Evolutionary conservation across 2,797 vertebrate genomes (phyloP).

Genomic region (Cichlasoma orientale): DNA sequence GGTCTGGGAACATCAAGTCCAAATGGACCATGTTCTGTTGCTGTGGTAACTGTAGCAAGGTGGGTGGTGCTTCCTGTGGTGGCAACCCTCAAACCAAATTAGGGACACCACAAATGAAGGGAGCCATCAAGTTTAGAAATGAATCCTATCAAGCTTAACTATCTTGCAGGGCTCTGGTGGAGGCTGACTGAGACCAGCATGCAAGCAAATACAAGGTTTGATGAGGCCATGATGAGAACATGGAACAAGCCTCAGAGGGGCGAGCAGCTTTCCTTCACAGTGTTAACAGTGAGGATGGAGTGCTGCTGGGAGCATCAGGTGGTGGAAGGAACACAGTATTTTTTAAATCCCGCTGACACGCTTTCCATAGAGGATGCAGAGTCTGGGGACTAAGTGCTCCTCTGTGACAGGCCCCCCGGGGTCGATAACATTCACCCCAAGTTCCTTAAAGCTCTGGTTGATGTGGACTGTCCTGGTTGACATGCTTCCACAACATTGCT

Average conservation of each 20-base stretch:
- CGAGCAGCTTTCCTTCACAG: no score
- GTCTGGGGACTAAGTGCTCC: no score
- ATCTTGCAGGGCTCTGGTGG: not conserved
- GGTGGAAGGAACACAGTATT: no score
- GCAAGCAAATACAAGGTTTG: not conserved
- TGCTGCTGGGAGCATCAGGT: no score
- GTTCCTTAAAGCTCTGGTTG: not conserved
- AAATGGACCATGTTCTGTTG: not conserved
- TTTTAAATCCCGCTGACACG: no score
- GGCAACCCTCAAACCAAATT: not conserved
- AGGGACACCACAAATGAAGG: not conserved
- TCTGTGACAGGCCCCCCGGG: no score
- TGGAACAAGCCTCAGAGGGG: no score
- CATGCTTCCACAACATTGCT: not conserved
- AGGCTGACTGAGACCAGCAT: not conserved
- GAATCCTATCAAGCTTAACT: not conserved
- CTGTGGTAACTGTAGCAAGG: not conserved
- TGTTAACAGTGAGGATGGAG: no score
- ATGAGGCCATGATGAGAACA: no score
- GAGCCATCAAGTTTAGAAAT: not conserved
- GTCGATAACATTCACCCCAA: not conserved
- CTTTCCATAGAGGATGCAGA: no score
- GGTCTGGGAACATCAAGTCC: not conserved
- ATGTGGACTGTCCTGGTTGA: not conserved
- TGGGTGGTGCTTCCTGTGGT: not conserved